Conservation (phyloP, 2,797 vertebrate species). For the Eutrigla gurnardus region DNA sequence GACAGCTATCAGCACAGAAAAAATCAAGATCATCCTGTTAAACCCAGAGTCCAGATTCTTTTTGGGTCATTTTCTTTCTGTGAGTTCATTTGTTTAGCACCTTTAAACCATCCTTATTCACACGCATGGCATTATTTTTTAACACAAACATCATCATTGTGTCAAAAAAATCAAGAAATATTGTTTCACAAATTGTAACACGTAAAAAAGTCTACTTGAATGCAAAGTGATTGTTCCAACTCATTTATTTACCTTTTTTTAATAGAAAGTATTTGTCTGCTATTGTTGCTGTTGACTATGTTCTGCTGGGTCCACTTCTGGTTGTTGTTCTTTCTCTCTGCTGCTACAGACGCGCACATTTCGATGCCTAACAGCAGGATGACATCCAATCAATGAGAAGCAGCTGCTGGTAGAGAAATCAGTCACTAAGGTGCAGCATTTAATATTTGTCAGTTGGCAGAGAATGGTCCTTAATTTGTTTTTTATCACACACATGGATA, state of each 20-base stretch:
- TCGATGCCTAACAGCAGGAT: neutral
- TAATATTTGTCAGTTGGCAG: too few species aligned
- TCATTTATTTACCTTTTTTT: neutral
- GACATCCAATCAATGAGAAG: neutral
- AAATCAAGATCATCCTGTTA: neutral
- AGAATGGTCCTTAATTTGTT: too few species aligned
- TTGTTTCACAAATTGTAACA: neutral
- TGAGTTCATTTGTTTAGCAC: too few species aligned
- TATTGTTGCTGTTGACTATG: neutral
- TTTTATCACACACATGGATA: too few species aligned
- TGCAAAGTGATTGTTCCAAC: neutral
- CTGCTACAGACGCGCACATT: neutral
- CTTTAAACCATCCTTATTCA: too few species aligned
- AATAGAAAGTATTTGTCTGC: neutral
- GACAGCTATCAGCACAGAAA: neutral
- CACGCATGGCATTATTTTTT: too few species aligned
- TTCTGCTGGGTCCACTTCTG: neutral
- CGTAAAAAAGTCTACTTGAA: neutral
- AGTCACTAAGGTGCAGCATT: too few species aligned
- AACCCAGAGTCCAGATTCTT: neutral
- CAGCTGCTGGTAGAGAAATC: neutral
- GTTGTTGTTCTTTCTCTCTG: neutral
- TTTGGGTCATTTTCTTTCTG: neutral
- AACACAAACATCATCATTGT: too few species aligned
- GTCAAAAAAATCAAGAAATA: neutral